These are phyloP conservation scores for Perca fluviatilis DNA, from an alignment of 2,113 vertebrate genomes.

Conservation along the genomic window DNA sequence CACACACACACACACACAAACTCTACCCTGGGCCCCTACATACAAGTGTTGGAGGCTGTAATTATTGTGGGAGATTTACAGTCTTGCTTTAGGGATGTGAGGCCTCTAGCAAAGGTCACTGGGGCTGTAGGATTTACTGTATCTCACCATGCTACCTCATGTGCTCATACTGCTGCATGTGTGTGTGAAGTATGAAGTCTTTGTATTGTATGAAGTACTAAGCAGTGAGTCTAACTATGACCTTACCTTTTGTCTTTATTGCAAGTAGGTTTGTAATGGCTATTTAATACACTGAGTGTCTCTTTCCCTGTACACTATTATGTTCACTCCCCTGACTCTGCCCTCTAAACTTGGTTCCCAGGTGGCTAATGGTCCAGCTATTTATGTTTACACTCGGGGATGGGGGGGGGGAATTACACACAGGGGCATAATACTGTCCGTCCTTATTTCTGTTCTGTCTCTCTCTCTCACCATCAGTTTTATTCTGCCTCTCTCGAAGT, in stretches of 20 bases:
- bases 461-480: conserved; percentile 48
- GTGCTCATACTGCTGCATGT: conserved; percentile 34
- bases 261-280: conserved; percentile 50
- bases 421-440: conserved; percentile 59
- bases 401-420: conserved; percentile 62
- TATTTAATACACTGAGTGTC: conserved; percentile 43
- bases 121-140: conserved; percentile 80
- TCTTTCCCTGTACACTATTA: conserved; percentile 49
- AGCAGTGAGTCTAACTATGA: conserved; percentile 44
- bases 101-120: conserved; percentile 83
- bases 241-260: conserved; percentile 62
- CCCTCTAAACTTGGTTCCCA: conserved; percentile 61
- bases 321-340: conserved; percentile 54
- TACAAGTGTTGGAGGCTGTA: conserved; percentile 60
- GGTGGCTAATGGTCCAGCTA: conserved; percentile 74
- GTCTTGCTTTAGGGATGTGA: conserved; percentile 66
- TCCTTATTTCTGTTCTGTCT: conserved; percentile 54
- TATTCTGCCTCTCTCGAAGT: conserved; percentile 31
- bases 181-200: conserved; percentile 43
- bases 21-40: conserved; percentile 26
- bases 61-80: conserved; percentile 86
- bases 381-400: conserved; percentile 64
- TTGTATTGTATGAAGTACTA: conserved; percentile 20
- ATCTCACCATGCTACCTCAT: conserved; percentile 62
- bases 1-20: conserved; percentile 16